phyloP scores from a whole-genome alignment of 2,888 invertebrate genomes.

The Aphidius colemani region DNA sequence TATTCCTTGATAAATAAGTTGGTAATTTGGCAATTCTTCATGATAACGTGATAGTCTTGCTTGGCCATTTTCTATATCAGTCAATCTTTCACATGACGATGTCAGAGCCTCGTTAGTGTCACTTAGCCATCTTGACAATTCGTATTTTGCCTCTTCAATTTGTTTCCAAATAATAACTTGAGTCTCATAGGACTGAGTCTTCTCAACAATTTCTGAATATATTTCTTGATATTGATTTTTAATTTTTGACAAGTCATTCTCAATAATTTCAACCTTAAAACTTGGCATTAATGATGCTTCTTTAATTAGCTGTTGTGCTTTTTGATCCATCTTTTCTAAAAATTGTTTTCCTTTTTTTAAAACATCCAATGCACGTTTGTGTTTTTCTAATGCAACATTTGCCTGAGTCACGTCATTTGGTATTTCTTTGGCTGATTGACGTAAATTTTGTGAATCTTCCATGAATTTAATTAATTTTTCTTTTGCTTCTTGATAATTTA shows the following conservation, averaged over 20 bases:
- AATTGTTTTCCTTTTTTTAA: conserved; percentile 76
- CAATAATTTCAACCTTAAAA: conserved; percentile 65
- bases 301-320: conserved; percentile 73
- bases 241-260: conserved; percentile 66
- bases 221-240: conserved; percentile 74
- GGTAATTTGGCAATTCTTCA: conserved; percentile 81
- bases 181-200: conserved; percentile 81
- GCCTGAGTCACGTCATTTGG: conserved; percentile 77
- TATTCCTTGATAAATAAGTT: conserved; percentile 77
- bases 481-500: conserved; percentile 75
- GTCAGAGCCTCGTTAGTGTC: conserved; percentile 80
- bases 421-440: conserved; percentile 68
- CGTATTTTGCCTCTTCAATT: conserved; percentile 83
- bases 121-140: conserved; percentile 81
- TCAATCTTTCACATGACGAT: conserved; percentile 75
- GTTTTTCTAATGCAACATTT: conserved; percentile 72
- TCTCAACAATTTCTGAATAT: conserved; percentile 73
- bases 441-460: conserved; percentile 70
- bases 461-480: conserved; percentile 74
- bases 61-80: conserved; percentile 81
- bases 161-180: conserved; percentile 93
- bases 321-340: conserved; percentile 78
- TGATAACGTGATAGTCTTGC: conserved; percentile 81
- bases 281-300: conserved; percentile 72
- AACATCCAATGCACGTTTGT: conserved; percentile 76